Evolutionary conservation across 2,888 invertebrate species (phyloP), one percentile per base, ranked within the genome.

Genomic region (Bursaphelenchus okinawaensis): DNA sequence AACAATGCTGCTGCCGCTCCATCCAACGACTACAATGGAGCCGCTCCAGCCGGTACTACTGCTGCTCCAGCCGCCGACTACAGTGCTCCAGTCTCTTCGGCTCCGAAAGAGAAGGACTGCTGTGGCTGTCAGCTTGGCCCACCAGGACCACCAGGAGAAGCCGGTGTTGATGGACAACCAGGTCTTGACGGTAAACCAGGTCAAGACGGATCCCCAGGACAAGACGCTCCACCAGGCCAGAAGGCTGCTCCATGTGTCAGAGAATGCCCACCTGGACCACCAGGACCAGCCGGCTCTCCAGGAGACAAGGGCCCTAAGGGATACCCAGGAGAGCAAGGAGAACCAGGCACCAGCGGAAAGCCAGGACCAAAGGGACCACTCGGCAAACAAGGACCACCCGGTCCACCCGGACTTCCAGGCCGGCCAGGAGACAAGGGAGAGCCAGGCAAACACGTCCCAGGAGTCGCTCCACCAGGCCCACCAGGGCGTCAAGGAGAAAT

Each of bases 231-330:
- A 26, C 67, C 71, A 0, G 69, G 60, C 23, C 65, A 66, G 6
- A 62, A 65, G 7, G 23, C 63, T 8, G 52, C 68, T 2, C 69
- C 73, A 7, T 79, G 79, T 61, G 69, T 74, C 4, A 68, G 78
- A 7, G 77, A 74, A 52, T 80, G 80, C 52, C 80, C 80, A 9
- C 63, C 72, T 8, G 80, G 79, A 52, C 75, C 77, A 24, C 71
- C 77, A 4, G 62, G 72, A 26, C 74, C 74, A 19, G 64, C 75
- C 7, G 80, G 80, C 65, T 65, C 73, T 31, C 77, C 78, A n/a
- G 80, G 80, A 63, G 78, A 78, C 58, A 80, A 80, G 58, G 78
- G 79, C 56, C 69, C 75, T 1, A 65, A 73, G 54, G 80, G 80
- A 7, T 78, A 80, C 68, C 78, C 78, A 0, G 80, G 80, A 62